Conservation (phyloP, 2,113 vertebrate genomes). For the Daubentonia madagascariensis region DNA sequence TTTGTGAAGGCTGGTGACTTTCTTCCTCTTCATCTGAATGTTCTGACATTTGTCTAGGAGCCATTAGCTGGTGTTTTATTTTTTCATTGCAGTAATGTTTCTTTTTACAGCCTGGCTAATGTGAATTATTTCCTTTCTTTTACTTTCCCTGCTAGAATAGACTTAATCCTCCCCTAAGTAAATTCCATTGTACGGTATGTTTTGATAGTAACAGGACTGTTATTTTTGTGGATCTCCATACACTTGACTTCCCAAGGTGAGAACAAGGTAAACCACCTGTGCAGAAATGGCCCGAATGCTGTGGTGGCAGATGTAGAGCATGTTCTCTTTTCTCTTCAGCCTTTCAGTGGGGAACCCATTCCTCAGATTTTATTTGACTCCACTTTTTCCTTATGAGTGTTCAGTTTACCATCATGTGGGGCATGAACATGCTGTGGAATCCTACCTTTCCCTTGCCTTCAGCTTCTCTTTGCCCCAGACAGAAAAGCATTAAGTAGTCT, state of each 20-base stretch:
- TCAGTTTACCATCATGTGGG: neutral
- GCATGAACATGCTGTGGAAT: neutral
- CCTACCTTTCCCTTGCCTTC: neutral
- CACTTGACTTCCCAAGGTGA: neutral
- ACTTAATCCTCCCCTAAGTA: neutral
- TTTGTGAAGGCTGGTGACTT: neutral
- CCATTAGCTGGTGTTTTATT: neutral
- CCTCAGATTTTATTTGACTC: neutral
- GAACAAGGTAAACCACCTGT: neutral
- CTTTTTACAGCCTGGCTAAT: neutral
- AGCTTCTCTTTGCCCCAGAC: neutral
- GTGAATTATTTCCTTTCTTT: neutral
- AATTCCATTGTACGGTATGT: neutral
- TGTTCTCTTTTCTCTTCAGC: neutral
- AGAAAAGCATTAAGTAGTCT: neutral
- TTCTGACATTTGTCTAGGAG: neutral
- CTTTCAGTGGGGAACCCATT: neutral
- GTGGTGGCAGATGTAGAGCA: neutral
- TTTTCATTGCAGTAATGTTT: neutral
- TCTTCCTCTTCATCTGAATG: neutral
- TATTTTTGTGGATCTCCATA: neutral
- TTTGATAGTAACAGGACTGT: neutral
- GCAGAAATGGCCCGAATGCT: neutral
- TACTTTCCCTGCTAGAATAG: neutral
- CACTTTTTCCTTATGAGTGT: neutral